Base-by-base conservation (phyloP, 2,888 invertebrate genomes). In the Mechanitis messenoides region DNA sequence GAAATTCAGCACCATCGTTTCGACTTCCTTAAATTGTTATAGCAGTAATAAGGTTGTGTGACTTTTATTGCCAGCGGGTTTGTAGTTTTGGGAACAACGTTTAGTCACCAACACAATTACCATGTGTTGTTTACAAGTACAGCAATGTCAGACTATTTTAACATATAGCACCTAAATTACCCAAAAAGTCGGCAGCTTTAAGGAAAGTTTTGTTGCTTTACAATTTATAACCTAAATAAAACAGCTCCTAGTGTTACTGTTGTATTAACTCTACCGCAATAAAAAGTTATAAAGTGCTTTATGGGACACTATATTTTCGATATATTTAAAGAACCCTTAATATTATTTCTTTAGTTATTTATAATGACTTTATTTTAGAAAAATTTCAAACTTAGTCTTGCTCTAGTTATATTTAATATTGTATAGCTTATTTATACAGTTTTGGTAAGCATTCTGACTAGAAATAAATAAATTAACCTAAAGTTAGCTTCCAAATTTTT, bases 11-110 rank as follows among this genome's bases (percentile, higher is more conserved):
- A 80, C 81, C 85, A 87, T 85, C 87, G 86, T 87, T 87, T 87
- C 76, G 85, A 87, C 87, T 85, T 85, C 86, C 86, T 87, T 85
- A 88, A 88, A 89, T 87, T 85, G 87, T 88, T 87, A 90, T 86
- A 76, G 83, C 83, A 74, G 84, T 85, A 87, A 87, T 88, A 89
- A 88, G 76, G 77, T 81, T 87, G 87, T 87, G 87, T 87, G 87
- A 88, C 83, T 86, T 88, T 89, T 89, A 88, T 85, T 77, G 79
- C 79, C 73, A 79, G 77, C 80, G 82, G 85, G 85, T 84, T 79
- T 80, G 78, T 78, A 72, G 81, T 86, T 87, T 77, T 80, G 78
- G 81, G 77, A 75, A 78, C 77, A 74, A 75, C 79, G 80, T 83
- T 86, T 84, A 84, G 84, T 84, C 82, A 80, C 80, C 75, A 78